phyloP scores from a whole-genome alignment of 1,140 invertebrate genomes.

The Aplysia californica region DNA sequence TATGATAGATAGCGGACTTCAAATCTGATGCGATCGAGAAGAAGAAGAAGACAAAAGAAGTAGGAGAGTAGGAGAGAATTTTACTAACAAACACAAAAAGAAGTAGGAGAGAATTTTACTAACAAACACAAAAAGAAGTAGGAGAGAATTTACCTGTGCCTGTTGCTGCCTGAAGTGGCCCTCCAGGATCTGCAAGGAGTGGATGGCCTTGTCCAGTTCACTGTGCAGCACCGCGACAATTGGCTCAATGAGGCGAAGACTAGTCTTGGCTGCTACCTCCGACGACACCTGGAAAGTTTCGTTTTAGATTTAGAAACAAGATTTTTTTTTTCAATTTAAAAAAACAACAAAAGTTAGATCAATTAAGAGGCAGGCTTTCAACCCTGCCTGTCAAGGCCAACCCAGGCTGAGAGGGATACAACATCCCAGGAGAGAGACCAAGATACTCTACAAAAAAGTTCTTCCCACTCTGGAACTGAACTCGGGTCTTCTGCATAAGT shows the following conservation, averaged over 20 bases:
- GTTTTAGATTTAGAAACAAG: not conserved
- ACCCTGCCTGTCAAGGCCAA: not conserved
- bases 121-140: no score
- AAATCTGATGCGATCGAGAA: no score
- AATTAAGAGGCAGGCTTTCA: not conserved
- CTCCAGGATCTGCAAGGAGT: conserved; percentile 31
- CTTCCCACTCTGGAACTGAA: not conserved
- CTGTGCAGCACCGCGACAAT: conserved; percentile 33
- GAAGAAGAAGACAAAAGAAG: no score
- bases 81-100: no score
- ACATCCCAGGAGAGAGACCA: no score
- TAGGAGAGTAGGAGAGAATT: no score
- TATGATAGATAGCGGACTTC: no score
- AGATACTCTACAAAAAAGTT: not conserved
- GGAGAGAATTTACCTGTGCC: not conserved
- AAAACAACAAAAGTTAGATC: not conserved
- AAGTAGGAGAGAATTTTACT: no score
- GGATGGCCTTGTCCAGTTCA: conserved; percentile 33
- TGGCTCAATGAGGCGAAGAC: conserved; percentile 17
- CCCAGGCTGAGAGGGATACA: no score
- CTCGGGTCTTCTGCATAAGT: no score
- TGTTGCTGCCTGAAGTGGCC: conserved; percentile 24
- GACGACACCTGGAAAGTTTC: conserved; percentile 3
- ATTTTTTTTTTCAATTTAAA: not conserved
- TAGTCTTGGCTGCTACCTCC: conserved; percentile 22